These are phyloP conservation scores for Rhyacichthys aspro DNA, from an alignment of 2,797 vertebrate species.

Conservation along the genomic window DNA sequence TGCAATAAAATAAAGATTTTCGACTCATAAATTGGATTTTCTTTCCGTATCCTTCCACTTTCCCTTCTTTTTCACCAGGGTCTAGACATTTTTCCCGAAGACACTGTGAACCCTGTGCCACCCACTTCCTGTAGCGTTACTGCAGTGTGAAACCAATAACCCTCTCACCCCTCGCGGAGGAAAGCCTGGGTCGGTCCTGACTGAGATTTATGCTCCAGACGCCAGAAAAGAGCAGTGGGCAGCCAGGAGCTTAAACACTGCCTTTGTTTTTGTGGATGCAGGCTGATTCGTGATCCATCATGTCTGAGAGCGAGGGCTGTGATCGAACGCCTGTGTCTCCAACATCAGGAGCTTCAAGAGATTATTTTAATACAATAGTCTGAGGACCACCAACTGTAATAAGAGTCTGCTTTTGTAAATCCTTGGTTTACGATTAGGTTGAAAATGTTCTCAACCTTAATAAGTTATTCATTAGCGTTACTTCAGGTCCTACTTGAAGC, in stretches of 20 bases:
- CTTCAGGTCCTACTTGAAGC: too few relatives aligned
- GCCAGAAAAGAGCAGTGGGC: conserved; percentile 48
- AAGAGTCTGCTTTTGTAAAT: too few relatives aligned
- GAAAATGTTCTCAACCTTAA: too few relatives aligned
- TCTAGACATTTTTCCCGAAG: conserved; percentile 18
- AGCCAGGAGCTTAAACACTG: conserved; percentile 52
- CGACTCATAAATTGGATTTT: neutral
- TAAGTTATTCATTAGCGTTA: too few relatives aligned
- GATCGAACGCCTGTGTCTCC: conserved; percentile 13
- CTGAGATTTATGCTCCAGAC: conserved; percentile 60
- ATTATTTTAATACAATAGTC: conserved; percentile 10
- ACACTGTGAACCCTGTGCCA: conserved; percentile 39
- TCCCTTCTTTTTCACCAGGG: conserved; percentile 22
- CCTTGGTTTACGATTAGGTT: too few relatives aligned
- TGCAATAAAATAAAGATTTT: neutral
- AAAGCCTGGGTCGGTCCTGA: conserved; percentile 47
- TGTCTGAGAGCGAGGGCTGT: conserved; percentile 11
- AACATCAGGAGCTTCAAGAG: conserved; percentile 6
- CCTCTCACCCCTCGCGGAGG: conserved; percentile 37
- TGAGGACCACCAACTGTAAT: too few relatives aligned
- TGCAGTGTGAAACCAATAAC: conserved; percentile 61
- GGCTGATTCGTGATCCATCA: conserved; percentile 61
- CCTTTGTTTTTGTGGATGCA: conserved; percentile 61
- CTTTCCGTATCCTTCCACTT: conserved; percentile 1
- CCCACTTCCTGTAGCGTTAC: conserved; percentile 27